A percentile compares a stretch with the other conserved stretches of the same genome.
These are phyloP conservation scores for Diplodus sargus DNA, from an alignment of 2,797 vertebrate species.

Conservation along the genomic window DNA sequence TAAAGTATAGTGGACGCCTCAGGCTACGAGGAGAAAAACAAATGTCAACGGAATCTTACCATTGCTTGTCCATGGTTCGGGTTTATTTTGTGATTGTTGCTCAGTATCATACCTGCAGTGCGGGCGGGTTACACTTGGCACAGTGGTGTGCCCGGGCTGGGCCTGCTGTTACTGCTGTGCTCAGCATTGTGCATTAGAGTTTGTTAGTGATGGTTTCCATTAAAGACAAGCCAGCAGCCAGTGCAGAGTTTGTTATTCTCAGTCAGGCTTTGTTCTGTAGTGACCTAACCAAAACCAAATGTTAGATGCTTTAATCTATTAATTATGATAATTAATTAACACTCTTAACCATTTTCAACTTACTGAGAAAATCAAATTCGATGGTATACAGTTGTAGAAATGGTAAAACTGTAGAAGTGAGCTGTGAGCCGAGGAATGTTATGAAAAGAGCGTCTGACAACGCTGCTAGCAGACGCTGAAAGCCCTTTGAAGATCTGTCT, in stretches of 20 bases:
- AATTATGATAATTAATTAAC: neutral
- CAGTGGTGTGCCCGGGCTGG: conserved; percentile 43
- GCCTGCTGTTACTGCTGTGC: conserved; percentile 57
- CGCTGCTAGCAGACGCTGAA: conserved; percentile 22
- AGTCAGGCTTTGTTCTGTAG: conserved; percentile 8
- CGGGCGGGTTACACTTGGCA: conserved; percentile 50
- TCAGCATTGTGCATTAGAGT: conserved; percentile 40
- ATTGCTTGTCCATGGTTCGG: conserved; percentile 15
- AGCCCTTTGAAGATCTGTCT: conserved; percentile 50
- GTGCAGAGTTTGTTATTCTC: conserved; percentile 33
- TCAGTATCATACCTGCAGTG: conserved; percentile 46
- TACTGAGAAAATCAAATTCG: neutral
- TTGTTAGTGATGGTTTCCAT: conserved; percentile 49
- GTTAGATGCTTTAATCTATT: neutral
- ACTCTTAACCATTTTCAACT: neutral
- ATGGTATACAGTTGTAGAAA: conserved; percentile 3
- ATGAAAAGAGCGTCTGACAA: conserved; percentile 31
- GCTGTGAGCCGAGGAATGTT: conserved; percentile 28
- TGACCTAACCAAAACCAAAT: conserved; percentile 19
- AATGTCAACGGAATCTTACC: neutral
- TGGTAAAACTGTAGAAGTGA: conserved; percentile 30
- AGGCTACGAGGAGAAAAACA: conserved; percentile 16
- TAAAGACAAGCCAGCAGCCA: conserved; percentile 39
- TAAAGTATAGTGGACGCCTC: conserved; percentile 21
- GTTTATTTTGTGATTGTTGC: conserved; percentile 35